Conservation (phyloP, 2,797 vertebrate species). For the Peromyscus eremicus region DNA sequence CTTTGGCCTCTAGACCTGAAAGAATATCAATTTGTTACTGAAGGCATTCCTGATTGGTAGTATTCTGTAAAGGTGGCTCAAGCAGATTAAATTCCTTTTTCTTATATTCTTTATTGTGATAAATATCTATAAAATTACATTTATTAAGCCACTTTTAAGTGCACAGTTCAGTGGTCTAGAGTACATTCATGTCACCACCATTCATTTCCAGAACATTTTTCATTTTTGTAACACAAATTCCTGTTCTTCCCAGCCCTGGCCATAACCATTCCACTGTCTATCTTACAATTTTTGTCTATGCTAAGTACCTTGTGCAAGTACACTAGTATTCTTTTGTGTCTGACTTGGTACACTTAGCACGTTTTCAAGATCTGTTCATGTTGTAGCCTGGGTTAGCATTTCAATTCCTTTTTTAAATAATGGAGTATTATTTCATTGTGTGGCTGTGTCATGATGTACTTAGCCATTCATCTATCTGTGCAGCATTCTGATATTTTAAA, state of each 20-base stretch:
- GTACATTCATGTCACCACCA: background rate
- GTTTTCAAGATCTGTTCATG: background rate
- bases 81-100: background rate
- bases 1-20: background rate
- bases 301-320: rapidly evolving
- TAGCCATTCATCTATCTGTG: background rate
- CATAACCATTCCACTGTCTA: background rate
- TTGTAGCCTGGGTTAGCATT: background rate
- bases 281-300: background rate
- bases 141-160: background rate
- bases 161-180: background rate
- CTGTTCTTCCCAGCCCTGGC: no score
- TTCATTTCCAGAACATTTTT: background rate
- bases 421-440: background rate
- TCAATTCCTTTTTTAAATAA: background rate
- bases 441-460: background rate
- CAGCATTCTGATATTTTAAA: background rate
- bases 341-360: background rate
- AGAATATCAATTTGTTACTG: background rate
- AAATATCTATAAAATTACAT: background rate
- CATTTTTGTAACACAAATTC: background rate
- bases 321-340: background rate
- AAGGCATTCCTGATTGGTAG: background rate
- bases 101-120: background rate
- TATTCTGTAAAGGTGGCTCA: background rate